These are phyloP conservation scores for Pachliopta kotzebuea DNA, from an alignment of 2,888 invertebrate species.

Conservation along the genomic window DNA sequence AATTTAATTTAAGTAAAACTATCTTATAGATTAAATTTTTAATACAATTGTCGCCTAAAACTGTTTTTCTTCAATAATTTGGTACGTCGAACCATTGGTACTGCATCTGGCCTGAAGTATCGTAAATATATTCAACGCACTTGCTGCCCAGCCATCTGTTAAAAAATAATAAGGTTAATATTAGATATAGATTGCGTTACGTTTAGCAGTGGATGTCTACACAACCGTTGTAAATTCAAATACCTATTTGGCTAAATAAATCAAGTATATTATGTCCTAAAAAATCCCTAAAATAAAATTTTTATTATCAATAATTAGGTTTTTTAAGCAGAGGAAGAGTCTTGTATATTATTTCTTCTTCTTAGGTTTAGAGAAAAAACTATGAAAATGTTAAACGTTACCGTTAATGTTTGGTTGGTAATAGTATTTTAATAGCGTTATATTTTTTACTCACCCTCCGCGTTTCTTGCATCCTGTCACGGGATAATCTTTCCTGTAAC, in stretches of 20 bases:
- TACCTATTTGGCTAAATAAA: too few species aligned
- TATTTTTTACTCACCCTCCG: constrained; percentile 67
- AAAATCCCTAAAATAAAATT: too few species aligned
- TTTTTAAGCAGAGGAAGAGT: too few species aligned
- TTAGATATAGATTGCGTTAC: neutral
- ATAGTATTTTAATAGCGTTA: too few species aligned
- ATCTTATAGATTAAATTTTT: neutral
- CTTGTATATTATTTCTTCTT: too few species aligned
- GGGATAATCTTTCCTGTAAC: constrained; percentile 81
- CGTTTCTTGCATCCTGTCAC: constrained; percentile 69
- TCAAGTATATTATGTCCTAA: too few species aligned
- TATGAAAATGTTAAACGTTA: too few species aligned
- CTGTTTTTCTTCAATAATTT: constrained; percentile 42
- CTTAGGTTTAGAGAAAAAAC: too few species aligned
- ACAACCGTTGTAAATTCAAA: too few species aligned
- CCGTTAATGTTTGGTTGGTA: too few species aligned
- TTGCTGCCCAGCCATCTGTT: constrained; percentile 59
- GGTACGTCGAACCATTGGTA: constrained; percentile 82
- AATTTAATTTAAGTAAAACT: neutral
- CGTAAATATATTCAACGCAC: constrained; percentile 71
- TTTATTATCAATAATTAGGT: too few species aligned
- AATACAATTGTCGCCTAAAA: neutral
- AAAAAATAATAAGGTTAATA: constrained; percentile 3
- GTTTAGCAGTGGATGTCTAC: neutral
- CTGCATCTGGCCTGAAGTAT: constrained; percentile 49